phyloP scores from a whole-genome alignment of 2,888 invertebrate species.

The Cantharis lateralis region DNA sequence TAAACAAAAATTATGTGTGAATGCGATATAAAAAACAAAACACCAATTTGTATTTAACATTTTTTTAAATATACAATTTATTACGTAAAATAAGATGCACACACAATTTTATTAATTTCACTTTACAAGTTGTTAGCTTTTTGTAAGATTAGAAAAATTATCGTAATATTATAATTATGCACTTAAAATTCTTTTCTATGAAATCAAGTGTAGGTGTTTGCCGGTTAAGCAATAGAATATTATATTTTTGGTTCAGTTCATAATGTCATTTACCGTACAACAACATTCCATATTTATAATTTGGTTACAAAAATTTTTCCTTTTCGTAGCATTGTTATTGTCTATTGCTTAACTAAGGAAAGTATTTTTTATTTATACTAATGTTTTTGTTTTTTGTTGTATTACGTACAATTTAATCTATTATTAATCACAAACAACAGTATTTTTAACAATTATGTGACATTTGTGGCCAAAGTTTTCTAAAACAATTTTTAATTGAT shows the following conservation, averaged over 20 bases:
- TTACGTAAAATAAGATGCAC: slow-evolving; percentile 11
- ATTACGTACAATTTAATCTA: slow-evolving; percentile 2
- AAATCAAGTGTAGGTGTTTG: neutral
- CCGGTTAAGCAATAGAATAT: neutral
- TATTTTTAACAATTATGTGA: slow-evolving; percentile 19
- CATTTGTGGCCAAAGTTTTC: slow-evolving; percentile 20
- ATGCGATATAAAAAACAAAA: slow-evolving; percentile 18
- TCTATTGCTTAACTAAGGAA: neutral
- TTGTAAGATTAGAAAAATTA: neutral
- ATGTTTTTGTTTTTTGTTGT: slow-evolving; percentile 3
- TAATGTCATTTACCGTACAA: neutral
- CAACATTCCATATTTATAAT: neutral
- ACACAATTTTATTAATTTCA: neutral
- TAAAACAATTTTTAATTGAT: slow-evolving; percentile 20
- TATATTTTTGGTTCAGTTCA: neutral
- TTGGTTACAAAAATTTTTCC: neutral
- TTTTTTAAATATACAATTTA: slow-evolving; percentile 26
- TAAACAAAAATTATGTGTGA: slow-evolving; percentile 3
- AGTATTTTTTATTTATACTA: neutral
- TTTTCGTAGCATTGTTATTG: neutral
- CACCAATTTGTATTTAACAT: slow-evolving; percentile 28
- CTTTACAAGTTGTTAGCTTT: slow-evolving; percentile 5
- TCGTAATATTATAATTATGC: neutral
- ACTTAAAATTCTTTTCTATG: neutral
- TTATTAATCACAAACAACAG: slow-evolving; percentile 1